Base-by-base conservation (phyloP, 2,113 vertebrate genomes). In the Labrus mixtus region DNA sequence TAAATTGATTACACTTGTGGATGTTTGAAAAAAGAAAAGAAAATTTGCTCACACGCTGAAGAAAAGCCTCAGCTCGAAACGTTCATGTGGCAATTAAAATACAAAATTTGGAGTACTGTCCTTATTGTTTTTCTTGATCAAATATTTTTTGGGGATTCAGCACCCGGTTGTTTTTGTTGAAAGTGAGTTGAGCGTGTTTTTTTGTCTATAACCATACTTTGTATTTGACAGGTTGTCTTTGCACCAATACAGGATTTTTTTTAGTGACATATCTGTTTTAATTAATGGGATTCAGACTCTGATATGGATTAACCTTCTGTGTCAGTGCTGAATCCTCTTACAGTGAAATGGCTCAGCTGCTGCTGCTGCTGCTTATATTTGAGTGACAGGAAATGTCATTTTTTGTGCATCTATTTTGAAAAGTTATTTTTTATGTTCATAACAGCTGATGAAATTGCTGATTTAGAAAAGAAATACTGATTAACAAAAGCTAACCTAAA, bases 281-380 rank as follows among this genome's bases (percentile, higher is more conserved):
- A 56, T 72, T 65, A 72, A 61, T 69, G 11, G 2, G 29, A 71
- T 53, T 53, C 43, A 58, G 61, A 22, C 60, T 62, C 41, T 71
- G 61, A 56, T 54, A 54, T 57, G 71, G 57, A 61, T 62, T 61
- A 79, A 72, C 56, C 33, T 54, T 50, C 4, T 20, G 48, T 58
- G 48, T 22, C 68, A 55, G 37, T n/a, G 25, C 25, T 48, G 53
- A 80, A 76, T 80, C 73, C 63, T 64, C 82, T 63, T 62, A 72
- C 50, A 68, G 22, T 45, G 55, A 58, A 70, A 29, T 48, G 59
- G 61, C 53, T 58, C 36, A 62, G 8, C 57, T 50, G 41, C 12
- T 9, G 33, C 41, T 9, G 33, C 41, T 65, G 53, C 45, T 54
- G 66, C 13, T 55, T 43, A 22, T n/a, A 58, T 64, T 33, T 80